These are phyloP conservation scores for Lichenostomus cassidix DNA, from an alignment of 2,113 vertebrate genomes.

Conservation along the genomic window DNA sequence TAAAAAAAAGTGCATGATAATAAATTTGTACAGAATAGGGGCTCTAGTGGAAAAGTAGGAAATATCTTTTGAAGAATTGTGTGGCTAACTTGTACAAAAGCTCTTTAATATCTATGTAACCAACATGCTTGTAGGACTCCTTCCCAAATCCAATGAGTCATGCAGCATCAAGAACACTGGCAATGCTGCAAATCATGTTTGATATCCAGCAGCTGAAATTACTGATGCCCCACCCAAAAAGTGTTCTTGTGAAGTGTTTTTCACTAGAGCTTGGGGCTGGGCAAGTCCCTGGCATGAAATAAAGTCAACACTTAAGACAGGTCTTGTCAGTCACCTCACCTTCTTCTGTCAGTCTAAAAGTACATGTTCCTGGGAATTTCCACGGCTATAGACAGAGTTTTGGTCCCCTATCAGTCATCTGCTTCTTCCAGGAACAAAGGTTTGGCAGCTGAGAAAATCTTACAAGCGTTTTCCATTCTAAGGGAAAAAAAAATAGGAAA, in stretches of 20 bases:
- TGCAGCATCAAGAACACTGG: background rate
- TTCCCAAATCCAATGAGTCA: conserved; percentile 13
- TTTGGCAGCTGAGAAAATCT: background rate
- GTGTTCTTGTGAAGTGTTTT: conserved; percentile 5
- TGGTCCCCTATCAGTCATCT: background rate
- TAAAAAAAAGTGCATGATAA: background rate
- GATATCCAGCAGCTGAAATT: conserved; percentile 44
- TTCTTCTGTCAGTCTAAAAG: background rate
- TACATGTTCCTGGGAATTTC: background rate
- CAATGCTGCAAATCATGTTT: background rate
- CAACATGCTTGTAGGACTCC: background rate
- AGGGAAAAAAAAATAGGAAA: background rate
- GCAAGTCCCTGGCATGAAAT: conserved; percentile 26
- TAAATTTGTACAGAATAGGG: background rate
- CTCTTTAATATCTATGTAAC: background rate
- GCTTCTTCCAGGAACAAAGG: background rate
- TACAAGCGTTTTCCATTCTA: conserved; percentile 30
- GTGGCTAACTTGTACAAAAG: background rate
- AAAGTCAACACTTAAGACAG: background rate
- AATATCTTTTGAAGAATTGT: background rate
- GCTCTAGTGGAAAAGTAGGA: background rate
- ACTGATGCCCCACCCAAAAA: conserved; percentile 16
- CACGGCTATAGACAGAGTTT: background rate
- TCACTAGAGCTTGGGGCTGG: background rate
- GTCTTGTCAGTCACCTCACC: background rate